Evolutionary conservation across 1,140 invertebrate species (phyloP).

Genomic region (Sinonovacula constricta): DNA sequence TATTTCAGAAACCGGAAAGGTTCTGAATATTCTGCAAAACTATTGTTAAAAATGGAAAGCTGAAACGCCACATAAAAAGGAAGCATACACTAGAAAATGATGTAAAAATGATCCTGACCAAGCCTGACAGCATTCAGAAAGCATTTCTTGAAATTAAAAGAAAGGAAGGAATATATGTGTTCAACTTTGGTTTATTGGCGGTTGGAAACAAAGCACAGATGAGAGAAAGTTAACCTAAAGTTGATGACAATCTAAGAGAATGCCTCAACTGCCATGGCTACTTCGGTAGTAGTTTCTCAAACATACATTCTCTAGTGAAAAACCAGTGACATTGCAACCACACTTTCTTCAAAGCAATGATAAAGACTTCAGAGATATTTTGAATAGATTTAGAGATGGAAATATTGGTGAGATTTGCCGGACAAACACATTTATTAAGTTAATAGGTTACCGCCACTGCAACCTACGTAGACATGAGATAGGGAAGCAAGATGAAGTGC

Average conservation of each 20-base stretch:
- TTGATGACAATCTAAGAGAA: neutral
- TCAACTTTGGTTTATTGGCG: neutral
- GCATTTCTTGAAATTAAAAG: neutral
- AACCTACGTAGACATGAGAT: neutral
- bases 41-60: neutral
- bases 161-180: neutral
- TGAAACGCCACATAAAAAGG: neutral
- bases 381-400: neutral
- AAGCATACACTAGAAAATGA: neutral
- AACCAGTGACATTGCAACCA: neutral
- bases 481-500: neutral
- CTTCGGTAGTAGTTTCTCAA: neutral
- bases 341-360: neutral
- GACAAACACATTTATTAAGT: neutral
- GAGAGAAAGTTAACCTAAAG: neutral
- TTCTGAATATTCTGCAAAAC: neutral
- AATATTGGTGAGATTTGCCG: neutral
- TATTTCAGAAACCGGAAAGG: neutral
- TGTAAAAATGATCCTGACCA: neutral
- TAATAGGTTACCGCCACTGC: neutral
- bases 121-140: neutral
- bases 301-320: neutral
- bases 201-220: neutral
- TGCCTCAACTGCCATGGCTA: neutral
- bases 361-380: neutral